A percentile compares a stretch with the other conserved stretches of the same genome.
Evolutionary conservation across 2,888 invertebrate species (phyloP).

Genomic region (Lymantria monacha): DNA sequence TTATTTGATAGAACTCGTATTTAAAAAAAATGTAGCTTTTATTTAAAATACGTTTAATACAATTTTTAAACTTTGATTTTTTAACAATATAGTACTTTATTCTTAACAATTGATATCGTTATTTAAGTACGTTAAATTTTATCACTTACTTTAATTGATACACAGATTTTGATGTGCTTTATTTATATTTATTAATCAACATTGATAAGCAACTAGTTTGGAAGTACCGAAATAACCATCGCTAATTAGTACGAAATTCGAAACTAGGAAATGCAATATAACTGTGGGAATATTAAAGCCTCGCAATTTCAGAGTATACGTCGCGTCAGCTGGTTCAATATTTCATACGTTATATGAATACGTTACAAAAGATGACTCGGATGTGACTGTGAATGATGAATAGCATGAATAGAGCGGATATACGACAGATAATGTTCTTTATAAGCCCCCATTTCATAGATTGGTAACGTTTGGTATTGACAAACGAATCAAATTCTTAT

Average conservation of each 20-base stretch:
- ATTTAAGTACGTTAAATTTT: too few species aligned
- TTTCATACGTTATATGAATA: slow-evolving; percentile 37
- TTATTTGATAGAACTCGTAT: too few species aligned
- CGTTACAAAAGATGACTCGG: slow-evolving; percentile 33
- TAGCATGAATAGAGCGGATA: slow-evolving; percentile 29
- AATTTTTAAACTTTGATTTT: too few species aligned
- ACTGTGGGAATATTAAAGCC: slow-evolving; percentile 28
- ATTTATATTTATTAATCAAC: too few species aligned
- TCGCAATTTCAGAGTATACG: slow-evolving; percentile 21
- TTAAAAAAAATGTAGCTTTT: too few species aligned
- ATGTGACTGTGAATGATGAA: slow-evolving; percentile 35
- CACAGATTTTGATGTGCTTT: too few species aligned
- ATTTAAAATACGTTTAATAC: too few species aligned
- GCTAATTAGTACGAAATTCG: slow-evolving; percentile 39
- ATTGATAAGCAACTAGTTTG: slow-evolving; percentile 9
- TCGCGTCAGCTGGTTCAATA: slow-evolving; percentile 29
- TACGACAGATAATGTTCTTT: slow-evolving; percentile 28
- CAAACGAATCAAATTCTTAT: background rate
- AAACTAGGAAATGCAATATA: slow-evolving; percentile 36
- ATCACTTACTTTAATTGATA: too few species aligned
- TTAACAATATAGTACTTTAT: too few species aligned
- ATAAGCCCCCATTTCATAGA: slow-evolving; percentile 10
- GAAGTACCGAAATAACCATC: slow-evolving; percentile 27
- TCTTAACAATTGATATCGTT: too few species aligned
- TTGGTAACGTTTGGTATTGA: slow-evolving; percentile 4